Evolutionary conservation across 92 coral and sea anemone species (phyloP).

Genomic region (Heliopora coerulea): DNA sequence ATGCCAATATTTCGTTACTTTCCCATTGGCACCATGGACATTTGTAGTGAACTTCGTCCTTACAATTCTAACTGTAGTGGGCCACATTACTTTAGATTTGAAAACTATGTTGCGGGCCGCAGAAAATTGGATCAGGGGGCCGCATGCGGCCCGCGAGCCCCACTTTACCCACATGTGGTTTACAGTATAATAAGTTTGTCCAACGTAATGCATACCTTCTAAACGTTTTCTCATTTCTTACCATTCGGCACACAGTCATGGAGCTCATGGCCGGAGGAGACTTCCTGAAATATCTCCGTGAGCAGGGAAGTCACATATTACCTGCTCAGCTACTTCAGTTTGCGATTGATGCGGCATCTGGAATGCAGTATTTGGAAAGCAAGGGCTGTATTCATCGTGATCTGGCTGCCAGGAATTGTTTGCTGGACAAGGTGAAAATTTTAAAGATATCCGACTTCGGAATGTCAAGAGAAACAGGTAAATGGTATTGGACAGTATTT

Average conservation of each 20-base stretch:
- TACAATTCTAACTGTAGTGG: too few species aligned
- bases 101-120: too few species aligned
- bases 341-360: constrained; percentile 76
- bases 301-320: constrained; percentile 49
- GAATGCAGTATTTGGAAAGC: constrained; percentile 83
- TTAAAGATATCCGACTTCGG: constrained; percentile 98
- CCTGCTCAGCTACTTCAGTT: constrained; percentile 57
- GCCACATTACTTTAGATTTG: too few species aligned
- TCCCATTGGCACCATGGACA: too few species aligned
- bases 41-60: too few species aligned
- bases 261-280: constrained; percentile 96
- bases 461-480: constrained; percentile 97
- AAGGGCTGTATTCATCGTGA: constrained; percentile 89
- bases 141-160: too few species aligned
- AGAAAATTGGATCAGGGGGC: too few species aligned
- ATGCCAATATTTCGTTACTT: too few species aligned
- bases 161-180: too few species aligned
- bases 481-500: neutral
- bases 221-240: neutral
- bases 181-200: too few species aligned
- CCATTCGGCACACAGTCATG: constrained; percentile 64
- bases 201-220: too few species aligned
- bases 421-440: constrained; percentile 66
- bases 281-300: constrained; percentile 74
- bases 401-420: constrained; percentile 90